Conservation (phyloP, 2,113 vertebrate species). For the Bostrychus sinensis region DNA sequence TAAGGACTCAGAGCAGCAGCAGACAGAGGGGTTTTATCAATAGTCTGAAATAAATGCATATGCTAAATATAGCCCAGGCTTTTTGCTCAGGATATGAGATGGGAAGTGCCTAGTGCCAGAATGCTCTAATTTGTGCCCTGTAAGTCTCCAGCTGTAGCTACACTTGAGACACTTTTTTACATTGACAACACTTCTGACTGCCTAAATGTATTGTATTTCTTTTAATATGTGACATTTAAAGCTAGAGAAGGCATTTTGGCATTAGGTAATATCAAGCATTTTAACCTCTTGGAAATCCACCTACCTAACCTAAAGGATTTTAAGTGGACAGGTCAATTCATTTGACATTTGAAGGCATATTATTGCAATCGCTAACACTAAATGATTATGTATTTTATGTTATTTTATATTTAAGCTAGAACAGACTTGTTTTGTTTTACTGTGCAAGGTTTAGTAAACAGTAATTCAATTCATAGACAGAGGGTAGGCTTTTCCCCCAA, state of each 20-base stretch:
- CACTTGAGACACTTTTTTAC: slow-evolving; percentile 12
- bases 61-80: slow-evolving; percentile 65
- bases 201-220: slow-evolving; percentile 2
- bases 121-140: slow-evolving; percentile 36
- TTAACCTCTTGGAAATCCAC: background rate
- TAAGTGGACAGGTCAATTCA: background rate
- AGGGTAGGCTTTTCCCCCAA: too few relatives aligned
- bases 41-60: slow-evolving; percentile 72
- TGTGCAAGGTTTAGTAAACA: too few relatives aligned
- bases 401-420: too few relatives aligned
- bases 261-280: background rate
- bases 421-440: too few relatives aligned
- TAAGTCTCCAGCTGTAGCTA: slow-evolving; percentile 31
- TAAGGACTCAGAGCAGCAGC: slow-evolving; percentile 58
- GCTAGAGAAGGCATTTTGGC: background rate
- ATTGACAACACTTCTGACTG: background rate
- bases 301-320: background rate
- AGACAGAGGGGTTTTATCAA: slow-evolving; percentile 69
- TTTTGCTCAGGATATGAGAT: slow-evolving; percentile 55
- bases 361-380: too few relatives aligned
- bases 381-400: too few relatives aligned
- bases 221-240: slow-evolving; percentile 8
- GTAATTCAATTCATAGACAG: too few relatives aligned
- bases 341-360: slow-evolving; percentile 4
- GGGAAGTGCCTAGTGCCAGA: slow-evolving; percentile 51